Evolutionary conservation across 2,888 invertebrate species (phyloP), one percentile per base, ranked within the genome.

Genomic region (Fabriciana adippe): DNA sequence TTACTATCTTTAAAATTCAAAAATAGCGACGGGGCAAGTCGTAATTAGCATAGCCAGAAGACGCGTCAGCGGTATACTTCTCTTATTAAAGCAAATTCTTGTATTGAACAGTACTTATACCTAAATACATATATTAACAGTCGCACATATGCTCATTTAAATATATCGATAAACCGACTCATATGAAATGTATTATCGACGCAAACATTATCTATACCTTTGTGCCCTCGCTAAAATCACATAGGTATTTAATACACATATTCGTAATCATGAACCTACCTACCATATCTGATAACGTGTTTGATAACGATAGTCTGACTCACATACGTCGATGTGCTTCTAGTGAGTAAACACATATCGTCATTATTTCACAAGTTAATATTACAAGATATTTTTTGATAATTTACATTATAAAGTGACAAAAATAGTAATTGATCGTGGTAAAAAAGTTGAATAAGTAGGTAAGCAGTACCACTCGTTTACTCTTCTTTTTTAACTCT

Each of bases 251-350:
- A 18, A 53, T 51, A 61, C 50, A 35, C 14, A 61, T 53, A 53
- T 51, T 18, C 35, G 51, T 71, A 71, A 74, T 71, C 74, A 75
- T 76, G 72, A 71, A 68, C 21, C 73, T 72, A 71, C 72, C 74
- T 73, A 72, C 71, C 76, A 71, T 90, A 92, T 89, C 90, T 88
- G 92, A 92, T 91, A 92, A 91, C 81, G 77, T 71, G 71, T 69
- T 73, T 82, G 91, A 91, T 91, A 91, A 88, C 83, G 82, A 85
- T 84, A 82, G 79, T 80, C 76, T 89, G 87, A 89, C 81, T 89
- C 90, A 91, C 78, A 85, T 79, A 74, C 72, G 72, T 73, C 68
- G 56, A 73, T 63, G 31, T 55, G 62, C 65, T 63, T 51, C 21
- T 41, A 65, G 65, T 63, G 67, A 69, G 61, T 66, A 67, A 65